These are phyloP conservation scores for Lordiphosa fenestrarum DNA, from an alignment of 2,888 invertebrate genomes.

Conservation along the genomic window DNA sequence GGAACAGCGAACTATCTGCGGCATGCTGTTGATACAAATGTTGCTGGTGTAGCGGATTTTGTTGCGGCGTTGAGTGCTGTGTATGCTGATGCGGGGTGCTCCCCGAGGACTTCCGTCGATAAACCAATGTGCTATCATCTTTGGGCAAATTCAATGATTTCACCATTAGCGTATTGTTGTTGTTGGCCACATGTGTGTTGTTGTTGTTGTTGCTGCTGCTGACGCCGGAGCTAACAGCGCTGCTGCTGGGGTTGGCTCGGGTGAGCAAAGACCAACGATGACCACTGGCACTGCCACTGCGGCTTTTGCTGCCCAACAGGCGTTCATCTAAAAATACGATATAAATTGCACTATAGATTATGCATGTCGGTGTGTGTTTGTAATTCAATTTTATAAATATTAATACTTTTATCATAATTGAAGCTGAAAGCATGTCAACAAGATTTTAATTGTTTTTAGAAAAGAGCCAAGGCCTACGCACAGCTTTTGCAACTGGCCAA, in stretches of 20 bases:
- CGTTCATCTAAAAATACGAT: constrained; percentile 55
- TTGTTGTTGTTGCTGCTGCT: constrained; percentile 55
- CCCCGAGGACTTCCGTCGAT: constrained; percentile 79
- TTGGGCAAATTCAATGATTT: constrained; percentile 78
- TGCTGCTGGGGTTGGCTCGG: constrained; percentile 27
- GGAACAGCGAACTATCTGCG: constrained; percentile 64
- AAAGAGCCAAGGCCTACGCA: neutral
- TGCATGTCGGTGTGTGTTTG: constrained; percentile 7
- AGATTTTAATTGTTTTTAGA: constrained; percentile 35
- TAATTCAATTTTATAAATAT: neutral
- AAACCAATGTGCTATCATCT: constrained; percentile 77
- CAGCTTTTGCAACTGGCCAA: neutral
- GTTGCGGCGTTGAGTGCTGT: constrained; percentile 36
- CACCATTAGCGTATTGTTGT: constrained; percentile 71
- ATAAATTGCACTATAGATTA: constrained; percentile 11
- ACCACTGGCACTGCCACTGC: constrained; percentile 63
- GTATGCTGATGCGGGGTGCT: constrained; percentile 72
- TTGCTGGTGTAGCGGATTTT: constrained; percentile 40
- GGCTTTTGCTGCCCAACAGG: constrained; percentile 57
- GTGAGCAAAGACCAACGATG: constrained; percentile 77
- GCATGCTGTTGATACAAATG: constrained; percentile 46
- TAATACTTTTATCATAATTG: constrained; percentile 33
- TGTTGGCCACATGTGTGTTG: constrained; percentile 59
- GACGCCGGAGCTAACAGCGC: neutral
- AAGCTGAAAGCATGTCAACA: constrained; percentile 32